Conservation (phyloP, 2,113 vertebrate species). For the Eonycteris spelaea region DNA sequence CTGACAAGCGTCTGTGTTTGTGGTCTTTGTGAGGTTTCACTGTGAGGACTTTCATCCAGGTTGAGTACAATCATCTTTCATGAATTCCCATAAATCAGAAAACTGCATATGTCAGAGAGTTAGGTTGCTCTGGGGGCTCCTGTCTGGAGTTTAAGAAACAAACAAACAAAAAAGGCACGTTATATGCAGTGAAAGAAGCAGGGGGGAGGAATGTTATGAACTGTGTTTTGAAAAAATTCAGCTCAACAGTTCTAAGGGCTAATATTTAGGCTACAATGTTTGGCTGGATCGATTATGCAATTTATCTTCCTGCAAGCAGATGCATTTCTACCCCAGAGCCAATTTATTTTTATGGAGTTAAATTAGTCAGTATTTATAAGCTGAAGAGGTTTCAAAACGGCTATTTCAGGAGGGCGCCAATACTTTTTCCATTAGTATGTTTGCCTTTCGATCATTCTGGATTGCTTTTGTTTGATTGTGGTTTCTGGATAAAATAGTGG, state of each 20-base stretch:
- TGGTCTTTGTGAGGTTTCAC: neutral
- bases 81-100: constrained; percentile 55
- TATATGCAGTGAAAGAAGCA: neutral
- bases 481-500: constrained; percentile 35
- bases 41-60: neutral
- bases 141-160: constrained; percentile 16
- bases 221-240: constrained; percentile 54
- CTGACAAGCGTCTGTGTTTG: neutral
- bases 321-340: constrained; percentile 50
- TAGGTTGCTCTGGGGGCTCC: neutral
- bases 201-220: constrained; percentile 42
- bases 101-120: neutral
- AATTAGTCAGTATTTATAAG: constrained; percentile 71
- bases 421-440: constrained; percentile 18
- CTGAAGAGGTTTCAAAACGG: constrained; percentile 28
- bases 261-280: constrained; percentile 69
- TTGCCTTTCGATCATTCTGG: constrained; percentile 40
- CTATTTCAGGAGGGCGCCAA: constrained; percentile 16
- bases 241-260: constrained; percentile 41
- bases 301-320: constrained; percentile 56
- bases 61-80: constrained; percentile 30
- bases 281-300: constrained; percentile 52
- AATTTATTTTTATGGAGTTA: constrained; percentile 59
- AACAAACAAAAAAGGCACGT: neutral
- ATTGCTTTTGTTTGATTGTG: constrained; percentile 40